phyloP scores from a whole-genome alignment of 2,888 invertebrate genomes.

The Plebejus argus region DNA sequence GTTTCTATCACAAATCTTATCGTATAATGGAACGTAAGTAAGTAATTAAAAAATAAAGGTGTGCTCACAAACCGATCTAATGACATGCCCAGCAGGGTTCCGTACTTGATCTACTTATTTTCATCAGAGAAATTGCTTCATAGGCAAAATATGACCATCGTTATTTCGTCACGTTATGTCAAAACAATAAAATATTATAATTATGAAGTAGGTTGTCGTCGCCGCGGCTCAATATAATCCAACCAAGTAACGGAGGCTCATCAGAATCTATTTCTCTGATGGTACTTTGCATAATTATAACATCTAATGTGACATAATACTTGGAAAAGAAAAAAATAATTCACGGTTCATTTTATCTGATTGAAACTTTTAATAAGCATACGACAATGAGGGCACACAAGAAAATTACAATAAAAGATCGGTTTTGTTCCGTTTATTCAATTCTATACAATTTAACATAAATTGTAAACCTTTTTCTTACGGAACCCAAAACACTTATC shows the following conservation, averaged over 20 bases:
- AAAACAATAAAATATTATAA: background rate
- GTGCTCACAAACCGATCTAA: background rate
- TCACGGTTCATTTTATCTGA: too few species aligned
- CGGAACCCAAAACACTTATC: slow-evolving; percentile 9
- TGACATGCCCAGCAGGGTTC: background rate
- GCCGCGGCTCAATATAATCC: background rate
- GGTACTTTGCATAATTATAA: too few species aligned
- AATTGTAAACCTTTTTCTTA: background rate
- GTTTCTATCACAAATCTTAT: slow-evolving; percentile 26
- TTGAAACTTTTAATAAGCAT: too few species aligned
- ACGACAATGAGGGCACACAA: too few species aligned
- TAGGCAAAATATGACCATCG: background rate
- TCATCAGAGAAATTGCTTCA: background rate
- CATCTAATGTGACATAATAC: too few species aligned
- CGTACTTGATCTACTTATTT: background rate
- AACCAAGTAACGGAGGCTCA: background rate
- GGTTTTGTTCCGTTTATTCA: background rate
- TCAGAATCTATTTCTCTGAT: too few species aligned
- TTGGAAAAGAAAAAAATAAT: too few species aligned
- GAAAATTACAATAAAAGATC: background rate
- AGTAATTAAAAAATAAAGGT: slow-evolving; percentile 19
- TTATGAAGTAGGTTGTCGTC: too few species aligned
- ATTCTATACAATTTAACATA: too few species aligned
- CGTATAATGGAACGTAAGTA: slow-evolving; percentile 23
- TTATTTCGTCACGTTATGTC: too few species aligned